Evolutionary conservation across 92 coral and sea anemone species (phyloP), one percentile per base, ranked within the genome.

Genomic region (Epizoanthus scotinus): DNA sequence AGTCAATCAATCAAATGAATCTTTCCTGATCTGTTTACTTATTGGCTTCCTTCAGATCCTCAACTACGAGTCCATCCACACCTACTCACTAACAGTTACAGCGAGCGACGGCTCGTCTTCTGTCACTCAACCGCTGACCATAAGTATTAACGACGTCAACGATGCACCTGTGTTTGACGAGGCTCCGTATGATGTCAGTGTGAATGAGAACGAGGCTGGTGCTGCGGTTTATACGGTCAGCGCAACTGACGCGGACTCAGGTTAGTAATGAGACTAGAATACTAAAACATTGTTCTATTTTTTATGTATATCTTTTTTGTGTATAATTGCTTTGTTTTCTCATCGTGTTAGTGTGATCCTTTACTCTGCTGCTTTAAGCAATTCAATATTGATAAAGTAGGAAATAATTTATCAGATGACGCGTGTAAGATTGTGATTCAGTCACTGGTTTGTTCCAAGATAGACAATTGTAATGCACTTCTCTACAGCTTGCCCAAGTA

Each of bases 211-310:
- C 84, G 86, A 74, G 58, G 89, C 77, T 40, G 80, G 82, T 8
- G 82, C 89, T 22, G 63, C 84, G 12, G 78, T 89, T 9, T 85
- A 81, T 47, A 89, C 92, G 8, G 93, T 86, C 68, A 89, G 91
- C 71, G 96, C 93, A 6, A 79, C 82, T 14, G 93, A 91, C 70
- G 82, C 82, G 44, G 96, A 91, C 66, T 73, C 89, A 0, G 92
- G 92, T 89, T n/a, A 75, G 86, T 54, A 47, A 3, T 7, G 12
- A 47, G 52, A 47, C 52, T 47, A 47, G 52, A 14, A 12, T 70
- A 20, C 8, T 1, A 22, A 36, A 20, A 69, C 19, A 3, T 2
- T 55, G n/a, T n/a, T n/a, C n/a, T n/a, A n/a, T 66, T n/a, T 40
- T 40, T 40, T 40, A 40, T 40, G 44, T 40, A 40, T 9, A 2